Conservation (phyloP, 2,113 vertebrate species). For the Corapipo altera region DNA sequence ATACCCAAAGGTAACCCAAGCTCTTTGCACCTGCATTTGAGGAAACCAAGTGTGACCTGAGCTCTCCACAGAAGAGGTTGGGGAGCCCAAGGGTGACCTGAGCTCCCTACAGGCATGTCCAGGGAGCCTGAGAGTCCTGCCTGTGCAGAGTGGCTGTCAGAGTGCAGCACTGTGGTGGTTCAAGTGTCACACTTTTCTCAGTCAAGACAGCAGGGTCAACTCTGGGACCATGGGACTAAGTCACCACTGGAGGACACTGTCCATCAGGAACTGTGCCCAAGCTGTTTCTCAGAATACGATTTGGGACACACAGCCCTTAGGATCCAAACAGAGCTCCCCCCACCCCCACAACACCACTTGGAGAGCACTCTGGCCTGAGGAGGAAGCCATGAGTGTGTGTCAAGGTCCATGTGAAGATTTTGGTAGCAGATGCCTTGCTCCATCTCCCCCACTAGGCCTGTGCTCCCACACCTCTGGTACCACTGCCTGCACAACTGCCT, state of each 20-base stretch:
- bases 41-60: background rate
- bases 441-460: rapidly evolving
- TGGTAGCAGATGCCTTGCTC: background rate
- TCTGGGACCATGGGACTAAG: background rate
- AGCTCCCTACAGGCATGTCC: background rate
- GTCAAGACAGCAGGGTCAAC: rapidly evolving
- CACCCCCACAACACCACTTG: rapidly evolving
- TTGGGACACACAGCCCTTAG: background rate
- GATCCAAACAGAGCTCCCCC: background rate
- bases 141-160: background rate
- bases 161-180: rapidly evolving
- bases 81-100: background rate
- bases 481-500: rapidly evolving
- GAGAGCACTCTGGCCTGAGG: rapidly evolving
- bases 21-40: rapidly evolving
- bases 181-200: rapidly evolving
- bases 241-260: rapidly evolving
- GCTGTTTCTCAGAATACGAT: background rate
- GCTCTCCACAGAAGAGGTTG: background rate
- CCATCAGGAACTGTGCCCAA: background rate
- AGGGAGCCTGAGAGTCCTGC: background rate
- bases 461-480: rapidly evolving
- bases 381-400: rapidly evolving
- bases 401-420: background rate
- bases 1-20: background rate